phyloP scores from a whole-genome alignment of 1,140 invertebrate species.

The Drosophila murphyi region DNA sequence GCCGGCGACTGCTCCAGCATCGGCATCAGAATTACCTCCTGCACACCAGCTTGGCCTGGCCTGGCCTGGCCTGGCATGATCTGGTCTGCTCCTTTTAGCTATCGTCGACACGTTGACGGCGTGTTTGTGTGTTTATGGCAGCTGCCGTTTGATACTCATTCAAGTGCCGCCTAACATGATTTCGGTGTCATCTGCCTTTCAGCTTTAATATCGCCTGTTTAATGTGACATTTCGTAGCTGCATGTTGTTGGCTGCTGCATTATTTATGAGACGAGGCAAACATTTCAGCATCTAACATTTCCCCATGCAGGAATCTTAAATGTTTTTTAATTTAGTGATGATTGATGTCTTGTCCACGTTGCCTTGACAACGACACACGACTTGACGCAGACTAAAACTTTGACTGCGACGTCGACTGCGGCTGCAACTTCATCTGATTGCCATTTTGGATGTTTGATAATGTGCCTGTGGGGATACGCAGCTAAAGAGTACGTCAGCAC shows the following conservation, averaged over 20 bases:
- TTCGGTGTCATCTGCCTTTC: constrained; percentile 83
- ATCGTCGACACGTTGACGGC: constrained; percentile 53
- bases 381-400: constrained; percentile 53
- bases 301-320: constrained; percentile 71
- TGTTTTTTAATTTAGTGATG: constrained; percentile 83
- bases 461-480: constrained; percentile 67
- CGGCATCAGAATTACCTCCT: constrained; percentile 9
- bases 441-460: background rate
- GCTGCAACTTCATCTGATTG: constrained; percentile 6
- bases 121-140: constrained; percentile 81
- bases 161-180: constrained; percentile 83
- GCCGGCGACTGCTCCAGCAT: constrained; percentile 50
- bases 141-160: constrained; percentile 83
- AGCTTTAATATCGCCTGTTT: constrained; percentile 82
- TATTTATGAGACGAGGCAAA: constrained; percentile 65
- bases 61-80: constrained; percentile 5
- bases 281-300: constrained; percentile 57
- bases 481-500: constrained; percentile 41
- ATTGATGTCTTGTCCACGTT: constrained; percentile 79
- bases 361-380: constrained; percentile 70
- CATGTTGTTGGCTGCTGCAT: constrained; percentile 60
- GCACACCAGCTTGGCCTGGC: constrained; percentile 10
- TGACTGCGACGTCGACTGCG: constrained; percentile 1
- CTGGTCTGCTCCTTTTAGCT: constrained; percentile 35
- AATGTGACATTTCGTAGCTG: constrained; percentile 76